Evolutionary conservation across 2,888 invertebrate species (phyloP).

Genomic region (Elysia crispata): DNA sequence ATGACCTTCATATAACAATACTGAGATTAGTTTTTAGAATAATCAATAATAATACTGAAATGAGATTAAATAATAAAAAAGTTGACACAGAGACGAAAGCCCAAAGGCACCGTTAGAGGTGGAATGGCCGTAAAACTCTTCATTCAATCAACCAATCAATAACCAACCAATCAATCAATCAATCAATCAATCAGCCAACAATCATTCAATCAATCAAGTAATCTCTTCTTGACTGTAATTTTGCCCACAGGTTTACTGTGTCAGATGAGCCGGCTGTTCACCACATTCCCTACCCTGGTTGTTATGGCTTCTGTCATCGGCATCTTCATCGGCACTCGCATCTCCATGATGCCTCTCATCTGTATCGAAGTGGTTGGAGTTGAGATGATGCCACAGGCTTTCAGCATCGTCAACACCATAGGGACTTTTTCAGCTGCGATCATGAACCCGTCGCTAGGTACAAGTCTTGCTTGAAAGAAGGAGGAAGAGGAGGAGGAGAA

Average conservation of each 20-base stretch:
- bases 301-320: conserved; percentile 55
- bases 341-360: conserved; percentile 55
- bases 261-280: conserved; percentile 45
- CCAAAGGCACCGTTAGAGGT: no score
- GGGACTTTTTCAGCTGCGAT: conserved; percentile 52
- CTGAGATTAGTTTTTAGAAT: no score
- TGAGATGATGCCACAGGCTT: conserved; percentile 54
- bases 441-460: conserved; percentile 57
- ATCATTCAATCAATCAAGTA: neutral
- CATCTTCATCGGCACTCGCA: conserved; percentile 56
- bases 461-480: no score
- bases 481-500: no score
- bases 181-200: neutral
- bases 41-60: no score
- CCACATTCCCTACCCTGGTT: conserved; percentile 49
- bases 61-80: no score
- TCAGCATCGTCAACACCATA: conserved; percentile 53
- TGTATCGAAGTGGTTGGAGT: conserved; percentile 59
- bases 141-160: neutral
- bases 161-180: neutral
- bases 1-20: no score
- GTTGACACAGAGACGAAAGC: no score
- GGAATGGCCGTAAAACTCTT: no score
- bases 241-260: neutral
- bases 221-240: neutral